Evolutionary conservation across 2,888 invertebrate genomes (phyloP), one percentile per base, ranked within the genome.

Genomic region (Drosophila rubida): DNA sequence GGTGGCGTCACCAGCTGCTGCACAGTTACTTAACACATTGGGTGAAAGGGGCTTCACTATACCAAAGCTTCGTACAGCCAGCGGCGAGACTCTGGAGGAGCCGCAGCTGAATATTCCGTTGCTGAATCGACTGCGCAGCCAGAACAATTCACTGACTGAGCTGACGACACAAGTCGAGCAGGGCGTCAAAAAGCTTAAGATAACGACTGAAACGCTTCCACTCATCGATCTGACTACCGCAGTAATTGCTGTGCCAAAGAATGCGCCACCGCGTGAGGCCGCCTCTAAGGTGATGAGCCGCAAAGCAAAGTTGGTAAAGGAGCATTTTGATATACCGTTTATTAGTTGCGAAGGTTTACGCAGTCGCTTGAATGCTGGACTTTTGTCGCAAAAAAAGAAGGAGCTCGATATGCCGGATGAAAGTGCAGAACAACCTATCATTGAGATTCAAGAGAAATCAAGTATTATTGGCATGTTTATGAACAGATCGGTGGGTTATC

Each of bases 141-240:
- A 57, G 16, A 49, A 68, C 13, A 77, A 72, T 54, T 42, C 45
- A 0, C 32, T 53, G 23, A n/a, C 5, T n/a, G 60, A 53, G 2
- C 8, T 72, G 4, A 11, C 41, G 2, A 6, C 25, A 25, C 50
- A 54, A 8, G 19, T 85, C 7, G 68, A 78, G 22, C 63, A 44
- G 1, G 25, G 39, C 0, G 44, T 83, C 2, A 16, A 14, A 0
- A 44, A 46, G n/a, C 23, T 87, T 8, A 59, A 72, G 2, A 51
- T 86, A 2, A 48, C 41, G 4, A 11, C 30, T 4, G 32, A 4
- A 32, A n/a, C 32, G 11, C 0, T 57, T 11, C 16, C 70, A 7
- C 62, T 73, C 7, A 91, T 91, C 14, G 91, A 91, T 67, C 62
- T 91, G 51, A 87, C 89, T 7, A 49, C 78, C 3, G 86, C 91